These are phyloP conservation scores for Cosmia pyralina DNA, from an alignment of 2,888 invertebrate genomes.

Conservation along the genomic window DNA sequence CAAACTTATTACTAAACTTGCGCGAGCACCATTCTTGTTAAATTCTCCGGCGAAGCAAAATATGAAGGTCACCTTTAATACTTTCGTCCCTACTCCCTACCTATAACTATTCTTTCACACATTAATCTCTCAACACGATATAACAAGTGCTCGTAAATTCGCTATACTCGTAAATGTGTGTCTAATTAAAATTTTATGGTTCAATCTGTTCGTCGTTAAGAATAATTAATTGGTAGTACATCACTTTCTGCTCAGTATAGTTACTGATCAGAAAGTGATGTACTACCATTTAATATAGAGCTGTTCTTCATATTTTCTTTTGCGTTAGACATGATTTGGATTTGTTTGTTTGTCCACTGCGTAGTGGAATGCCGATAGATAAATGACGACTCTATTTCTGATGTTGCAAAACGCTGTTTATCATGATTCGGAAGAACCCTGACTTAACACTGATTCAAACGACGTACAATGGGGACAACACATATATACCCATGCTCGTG, in stretches of 20 bases:
- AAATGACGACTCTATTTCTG: no score
- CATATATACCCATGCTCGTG: no score
- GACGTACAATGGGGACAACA: no score
- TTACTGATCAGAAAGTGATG: no score
- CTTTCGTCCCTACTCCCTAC: no score
- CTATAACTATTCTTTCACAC: neutral
- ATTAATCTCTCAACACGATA: conserved; percentile 22
- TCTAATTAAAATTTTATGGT: conserved; percentile 59
- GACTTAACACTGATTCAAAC: no score
- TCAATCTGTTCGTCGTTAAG: conserved; percentile 54
- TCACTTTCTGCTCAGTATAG: conserved; percentile 38
- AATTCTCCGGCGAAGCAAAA: neutral
- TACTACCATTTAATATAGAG: conserved; percentile 29
- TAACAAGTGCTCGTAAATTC: conserved; percentile 49
- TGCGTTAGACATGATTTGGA: neutral
- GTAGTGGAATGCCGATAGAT: no score
- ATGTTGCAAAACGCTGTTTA: no score
- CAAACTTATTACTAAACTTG: no score
- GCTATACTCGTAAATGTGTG: conserved; percentile 54
- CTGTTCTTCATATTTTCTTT: conserved; percentile 38
- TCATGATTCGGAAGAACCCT: no score
- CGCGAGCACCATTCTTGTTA: no score
- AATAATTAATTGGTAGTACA: conserved; percentile 63
- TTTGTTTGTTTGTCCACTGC: neutral
- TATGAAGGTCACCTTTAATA: neutral